phyloP scores from a whole-genome alignment of 2,888 invertebrate genomes.

The Baronia brevicornis region DNA sequence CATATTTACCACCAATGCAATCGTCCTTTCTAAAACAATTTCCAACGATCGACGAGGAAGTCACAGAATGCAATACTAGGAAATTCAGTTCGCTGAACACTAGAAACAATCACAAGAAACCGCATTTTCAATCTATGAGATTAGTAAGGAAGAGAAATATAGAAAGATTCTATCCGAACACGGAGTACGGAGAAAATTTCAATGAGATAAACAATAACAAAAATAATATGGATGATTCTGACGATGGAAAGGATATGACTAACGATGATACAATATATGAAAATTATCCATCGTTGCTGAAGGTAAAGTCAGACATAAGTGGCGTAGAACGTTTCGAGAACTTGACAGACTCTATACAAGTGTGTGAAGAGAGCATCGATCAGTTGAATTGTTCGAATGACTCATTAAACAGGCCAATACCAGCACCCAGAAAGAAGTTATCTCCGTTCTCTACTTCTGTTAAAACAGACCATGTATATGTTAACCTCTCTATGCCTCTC shows the following conservation, averaged over 20 bases:
- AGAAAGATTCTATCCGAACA: slow-evolving; percentile 68
- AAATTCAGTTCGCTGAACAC: slow-evolving; percentile 67
- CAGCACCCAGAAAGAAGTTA: slow-evolving; percentile 74
- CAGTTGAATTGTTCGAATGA: slow-evolving; percentile 47
- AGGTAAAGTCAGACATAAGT: slow-evolving; percentile 52
- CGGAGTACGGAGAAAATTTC: slow-evolving; percentile 64
- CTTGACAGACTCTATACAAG: slow-evolving; percentile 80
- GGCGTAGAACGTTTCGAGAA: slow-evolving; percentile 76
- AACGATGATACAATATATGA: slow-evolving; percentile 56
- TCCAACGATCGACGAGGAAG: slow-evolving; percentile 58
- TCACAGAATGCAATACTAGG: slow-evolving; percentile 40
- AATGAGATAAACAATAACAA: slow-evolving; percentile 67
- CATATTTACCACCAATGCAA: slow-evolving; percentile 61
- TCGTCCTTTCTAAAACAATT: slow-evolving; percentile 58
- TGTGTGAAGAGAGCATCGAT: slow-evolving; percentile 71
- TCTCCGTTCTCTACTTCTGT: slow-evolving; percentile 49
- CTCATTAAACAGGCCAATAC: slow-evolving; percentile 73
- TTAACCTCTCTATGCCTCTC: slow-evolving; percentile 73
- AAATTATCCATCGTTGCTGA: slow-evolving; percentile 55
- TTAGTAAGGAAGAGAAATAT: slow-evolving; percentile 61
- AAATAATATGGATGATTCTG: slow-evolving; percentile 32
- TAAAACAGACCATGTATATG: slow-evolving; percentile 74
- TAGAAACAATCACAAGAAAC: slow-evolving; percentile 47
- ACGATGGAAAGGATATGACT: slow-evolving; percentile 26
- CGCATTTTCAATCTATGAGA: slow-evolving; percentile 68